Percentiles rank a stretch among this genome's conserved stretches.
phyloP scores from a whole-genome alignment of 37 sponge, comb jelly and placozoan species.

The Spongilla lacustris region DNA sequence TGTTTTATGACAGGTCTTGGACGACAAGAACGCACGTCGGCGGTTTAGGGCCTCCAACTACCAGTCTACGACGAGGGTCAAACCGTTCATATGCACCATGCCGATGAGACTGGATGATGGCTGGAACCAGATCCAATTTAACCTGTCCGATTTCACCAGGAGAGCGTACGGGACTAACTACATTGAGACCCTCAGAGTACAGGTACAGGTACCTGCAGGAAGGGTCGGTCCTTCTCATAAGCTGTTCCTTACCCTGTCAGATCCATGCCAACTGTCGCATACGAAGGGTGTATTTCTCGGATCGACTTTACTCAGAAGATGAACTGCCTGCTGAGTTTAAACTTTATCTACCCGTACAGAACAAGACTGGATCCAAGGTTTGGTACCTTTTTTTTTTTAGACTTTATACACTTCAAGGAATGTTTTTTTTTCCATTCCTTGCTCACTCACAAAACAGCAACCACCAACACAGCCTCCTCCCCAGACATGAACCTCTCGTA shows the following conservation, averaged over 20 bases:
- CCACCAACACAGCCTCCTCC: background rate
- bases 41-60: constrained; percentile 98
- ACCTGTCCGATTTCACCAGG: constrained; percentile 96
- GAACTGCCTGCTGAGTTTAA: constrained; percentile 99
- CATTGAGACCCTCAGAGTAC: constrained; percentile 97
- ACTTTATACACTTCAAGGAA: background rate
- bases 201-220: constrained; percentile 34
- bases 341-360: constrained; percentile 94
- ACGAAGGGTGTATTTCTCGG: constrained; percentile 97
- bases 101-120: constrained; percentile 99
- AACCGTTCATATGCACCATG: constrained; percentile 99
- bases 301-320: constrained; percentile 95
- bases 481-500: background rate
- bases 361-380: constrained; percentile 45
- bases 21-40: constrained; percentile 93
- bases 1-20: constrained; percentile 79
- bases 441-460: background rate
- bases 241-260: constrained; percentile 11
- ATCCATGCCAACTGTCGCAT: constrained; percentile 99
- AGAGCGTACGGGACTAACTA: constrained; percentile 99
- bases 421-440: background rate
- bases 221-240: background rate
- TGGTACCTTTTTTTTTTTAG: background rate
- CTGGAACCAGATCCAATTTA: constrained; percentile 99
- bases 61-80: constrained; percentile 95